phyloP scores from a whole-genome alignment of 2,797 vertebrate genomes.

The Acanthiza pusilla region DNA sequence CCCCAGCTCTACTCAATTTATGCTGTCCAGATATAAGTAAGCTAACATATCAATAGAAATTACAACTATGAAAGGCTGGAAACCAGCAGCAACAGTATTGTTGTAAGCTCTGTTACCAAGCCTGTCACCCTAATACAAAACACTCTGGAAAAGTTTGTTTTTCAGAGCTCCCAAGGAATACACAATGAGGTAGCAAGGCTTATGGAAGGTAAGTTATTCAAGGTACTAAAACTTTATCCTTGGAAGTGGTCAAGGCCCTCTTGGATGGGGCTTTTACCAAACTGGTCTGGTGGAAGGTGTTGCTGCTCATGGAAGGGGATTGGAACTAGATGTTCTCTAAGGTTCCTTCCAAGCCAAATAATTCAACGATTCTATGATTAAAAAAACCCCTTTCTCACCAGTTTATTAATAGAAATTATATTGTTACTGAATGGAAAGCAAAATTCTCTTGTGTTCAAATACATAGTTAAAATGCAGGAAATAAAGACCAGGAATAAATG shows the following conservation, averaged over 20 bases:
- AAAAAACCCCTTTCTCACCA: neutral
- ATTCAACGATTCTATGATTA: neutral
- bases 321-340: neutral
- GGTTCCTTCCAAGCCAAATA: neutral
- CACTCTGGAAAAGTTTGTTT: neutral
- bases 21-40: neutral
- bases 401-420: neutral
- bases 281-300: neutral
- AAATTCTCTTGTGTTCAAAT: neutral
- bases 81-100: neutral
- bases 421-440: neutral
- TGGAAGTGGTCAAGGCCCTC: neutral
- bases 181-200: neutral
- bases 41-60: neutral
- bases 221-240: neutral
- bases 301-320: rapidly evolving
- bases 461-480: neutral
- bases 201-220: neutral
- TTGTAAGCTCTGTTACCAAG: neutral
- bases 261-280: neutral
- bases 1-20: neutral
- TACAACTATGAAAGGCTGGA: neutral
- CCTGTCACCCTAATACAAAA: neutral
- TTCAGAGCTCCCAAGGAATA: neutral
- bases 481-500: neutral